Percentiles rank a stretch among this genome's conserved stretches.
These are phyloP conservation scores for Perccottus glenii DNA, from an alignment of 2,113 vertebrate genomes.

Conservation along the genomic window DNA sequence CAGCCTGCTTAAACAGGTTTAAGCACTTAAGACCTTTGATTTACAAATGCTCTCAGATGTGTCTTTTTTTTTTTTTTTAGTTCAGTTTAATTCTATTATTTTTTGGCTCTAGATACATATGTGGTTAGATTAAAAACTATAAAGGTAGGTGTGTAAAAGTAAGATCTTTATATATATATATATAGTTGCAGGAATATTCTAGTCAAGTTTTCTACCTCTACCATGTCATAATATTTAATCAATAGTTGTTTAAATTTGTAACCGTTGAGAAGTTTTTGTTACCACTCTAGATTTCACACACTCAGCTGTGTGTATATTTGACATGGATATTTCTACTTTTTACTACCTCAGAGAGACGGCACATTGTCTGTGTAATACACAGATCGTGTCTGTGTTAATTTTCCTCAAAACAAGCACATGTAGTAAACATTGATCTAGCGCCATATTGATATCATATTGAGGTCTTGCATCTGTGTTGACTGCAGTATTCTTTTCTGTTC, in stretches of 20 bases:
- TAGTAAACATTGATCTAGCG: no score
- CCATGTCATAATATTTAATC: slow-evolving; percentile 50
- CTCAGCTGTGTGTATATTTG: slow-evolving; percentile 50
- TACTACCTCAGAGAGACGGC: slow-evolving; percentile 76
- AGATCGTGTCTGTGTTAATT: no score
- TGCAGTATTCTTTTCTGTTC: no score
- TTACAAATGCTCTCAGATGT: slow-evolving; percentile 4
- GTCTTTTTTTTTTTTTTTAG: slow-evolving; percentile 49
- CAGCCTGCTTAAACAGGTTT: slow-evolving; percentile 66
- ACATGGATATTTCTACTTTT: slow-evolving; percentile 70
- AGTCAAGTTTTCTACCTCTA: slow-evolving; percentile 74
- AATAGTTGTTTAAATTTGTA: slow-evolving; percentile 60
- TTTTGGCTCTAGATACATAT: slow-evolving; percentile 55
- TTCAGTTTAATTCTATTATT: slow-evolving; percentile 58
- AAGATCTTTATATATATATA: slow-evolving; percentile 63
- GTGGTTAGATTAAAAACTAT: slow-evolving; percentile 68
- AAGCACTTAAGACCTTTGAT: slow-evolving; percentile 72
- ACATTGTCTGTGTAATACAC: slow-evolving; percentile 66
- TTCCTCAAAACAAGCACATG: slow-evolving; percentile 69
- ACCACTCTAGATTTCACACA: slow-evolving; percentile 46
- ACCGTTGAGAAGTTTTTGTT: slow-evolving; percentile 45
- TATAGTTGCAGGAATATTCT: slow-evolving; percentile 61
- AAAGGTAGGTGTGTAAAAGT: slow-evolving; percentile 67
- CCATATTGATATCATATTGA: no score
- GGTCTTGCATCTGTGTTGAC: no score